phyloP scores from a whole-genome alignment of 2,113 vertebrate genomes.

The Cyanocitta stelleri region DNA sequence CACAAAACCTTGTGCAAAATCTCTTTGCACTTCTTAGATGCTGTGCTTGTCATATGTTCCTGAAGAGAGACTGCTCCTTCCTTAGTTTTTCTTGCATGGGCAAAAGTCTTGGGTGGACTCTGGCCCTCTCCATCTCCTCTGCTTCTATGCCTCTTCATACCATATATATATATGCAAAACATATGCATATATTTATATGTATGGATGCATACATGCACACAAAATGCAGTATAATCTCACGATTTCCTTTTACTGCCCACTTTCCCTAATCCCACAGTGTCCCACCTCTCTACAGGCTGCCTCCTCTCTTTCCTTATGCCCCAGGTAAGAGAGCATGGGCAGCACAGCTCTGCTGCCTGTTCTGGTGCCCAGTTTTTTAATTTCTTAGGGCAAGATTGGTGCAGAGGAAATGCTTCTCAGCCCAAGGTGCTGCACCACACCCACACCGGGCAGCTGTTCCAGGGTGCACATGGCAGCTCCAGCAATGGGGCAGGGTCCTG shows the following conservation, averaged over 20 bases:
- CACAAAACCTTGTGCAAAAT: neutral
- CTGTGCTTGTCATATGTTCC: neutral
- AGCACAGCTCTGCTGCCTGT: neutral
- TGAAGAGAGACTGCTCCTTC: neutral
- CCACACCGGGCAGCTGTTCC: neutral
- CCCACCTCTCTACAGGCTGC: neutral
- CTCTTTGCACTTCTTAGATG: neutral
- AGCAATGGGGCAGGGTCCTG: neutral
- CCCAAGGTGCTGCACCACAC: neutral
- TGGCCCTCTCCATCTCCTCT: neutral
- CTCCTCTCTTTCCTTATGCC: neutral
- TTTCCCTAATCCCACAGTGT: neutral
- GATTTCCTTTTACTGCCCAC: neutral
- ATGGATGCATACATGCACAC: neutral
- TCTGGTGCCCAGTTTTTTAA: neutral
- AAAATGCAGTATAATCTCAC: neutral
- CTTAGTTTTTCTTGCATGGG: neutral
- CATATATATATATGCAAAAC: neutral
- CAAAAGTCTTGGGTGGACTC: neutral
- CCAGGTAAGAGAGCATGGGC: neutral
- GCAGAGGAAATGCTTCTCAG: neutral
- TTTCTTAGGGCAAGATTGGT: neutral
- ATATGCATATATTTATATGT: neutral
- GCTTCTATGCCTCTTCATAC: neutral
- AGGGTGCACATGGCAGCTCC: fast-evolving